phyloP scores from a whole-genome alignment of 2,888 invertebrate genomes.

The Tribolium freemani region DNA sequence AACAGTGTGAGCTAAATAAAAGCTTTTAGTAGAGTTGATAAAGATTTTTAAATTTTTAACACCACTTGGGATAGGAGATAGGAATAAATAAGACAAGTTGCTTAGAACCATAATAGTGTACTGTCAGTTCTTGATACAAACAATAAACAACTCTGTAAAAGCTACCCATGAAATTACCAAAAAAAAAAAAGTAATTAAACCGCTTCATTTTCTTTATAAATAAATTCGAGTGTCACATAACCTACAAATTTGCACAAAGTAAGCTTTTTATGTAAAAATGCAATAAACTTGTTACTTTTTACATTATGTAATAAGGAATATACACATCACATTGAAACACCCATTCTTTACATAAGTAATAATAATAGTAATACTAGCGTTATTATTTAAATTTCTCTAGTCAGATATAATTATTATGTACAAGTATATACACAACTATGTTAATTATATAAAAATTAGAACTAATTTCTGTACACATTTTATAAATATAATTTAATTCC shows the following conservation, averaged over 20 bases:
- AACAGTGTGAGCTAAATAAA: too few species aligned
- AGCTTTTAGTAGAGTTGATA: too few species aligned
- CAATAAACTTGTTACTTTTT: slow-evolving; percentile 27
- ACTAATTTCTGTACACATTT: slow-evolving; percentile 45
- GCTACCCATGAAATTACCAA: slow-evolving; percentile 12
- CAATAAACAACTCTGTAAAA: slow-evolving; percentile 28
- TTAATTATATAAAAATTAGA: slow-evolving; percentile 41
- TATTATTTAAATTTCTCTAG: slow-evolving; percentile 33
- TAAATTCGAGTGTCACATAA: background rate
- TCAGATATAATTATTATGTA: slow-evolving; percentile 36
- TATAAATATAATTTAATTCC: slow-evolving; percentile 44
- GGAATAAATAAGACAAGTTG: background rate
- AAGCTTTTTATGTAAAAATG: slow-evolving; percentile 37
- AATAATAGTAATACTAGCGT: slow-evolving; percentile 33
- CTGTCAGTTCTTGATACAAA: slow-evolving; percentile 24
- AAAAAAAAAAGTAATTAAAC: background rate
- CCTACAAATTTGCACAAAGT: slow-evolving; percentile 5
- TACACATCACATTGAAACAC: slow-evolving; percentile 47
- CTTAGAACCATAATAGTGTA: slow-evolving; percentile 26
- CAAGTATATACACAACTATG: slow-evolving; percentile 41
- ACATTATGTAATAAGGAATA: slow-evolving; percentile 37
- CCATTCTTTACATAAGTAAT: slow-evolving; percentile 34
- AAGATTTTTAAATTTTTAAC: too few species aligned
- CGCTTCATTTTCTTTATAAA: background rate
- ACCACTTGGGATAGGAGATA: too few species aligned